These are phyloP conservation scores for Erebia aethiops DNA, from an alignment of 2,888 invertebrate genomes.

Conservation along the genomic window DNA sequence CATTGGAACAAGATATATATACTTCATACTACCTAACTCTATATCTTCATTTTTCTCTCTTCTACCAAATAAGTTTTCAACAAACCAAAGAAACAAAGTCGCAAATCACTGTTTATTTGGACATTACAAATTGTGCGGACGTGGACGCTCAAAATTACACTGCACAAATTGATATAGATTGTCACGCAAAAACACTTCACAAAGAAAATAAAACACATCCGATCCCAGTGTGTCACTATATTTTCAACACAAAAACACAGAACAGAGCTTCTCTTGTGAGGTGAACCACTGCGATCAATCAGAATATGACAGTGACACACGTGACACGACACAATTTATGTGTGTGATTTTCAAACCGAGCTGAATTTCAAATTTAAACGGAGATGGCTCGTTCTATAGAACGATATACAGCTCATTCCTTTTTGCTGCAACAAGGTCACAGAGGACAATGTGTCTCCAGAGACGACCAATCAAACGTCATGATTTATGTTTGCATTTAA, in stretches of 20 bases:
- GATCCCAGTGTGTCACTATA: neutral
- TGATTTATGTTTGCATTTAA: too few relatives aligned
- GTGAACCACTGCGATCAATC: constrained; percentile 35
- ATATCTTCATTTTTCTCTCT: too few relatives aligned
- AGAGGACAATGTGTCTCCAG: neutral
- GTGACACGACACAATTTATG: constrained; percentile 4
- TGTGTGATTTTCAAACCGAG: neutral
- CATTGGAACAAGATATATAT: too few relatives aligned
- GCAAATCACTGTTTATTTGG: constrained; percentile 54
- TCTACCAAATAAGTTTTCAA: too few relatives aligned
- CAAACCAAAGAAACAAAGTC: constrained; percentile 38
- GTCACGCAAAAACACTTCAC: constrained; percentile 58
- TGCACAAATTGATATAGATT: constrained; percentile 51
- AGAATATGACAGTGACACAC: constrained; percentile 20
- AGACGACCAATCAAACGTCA: too few relatives aligned
- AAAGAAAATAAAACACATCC: constrained; percentile 39
- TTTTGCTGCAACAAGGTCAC: neutral
- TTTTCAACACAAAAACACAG: constrained; percentile 27
- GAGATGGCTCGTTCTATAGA: neutral
- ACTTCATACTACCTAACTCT: too few relatives aligned
- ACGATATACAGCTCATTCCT: neutral
- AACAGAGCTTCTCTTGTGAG: constrained; percentile 29
- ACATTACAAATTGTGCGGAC: constrained; percentile 42
- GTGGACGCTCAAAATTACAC: constrained; percentile 50
- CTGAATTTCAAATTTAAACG: neutral